Conservation (phyloP, 2,888 invertebrate genomes). For the Cetonia aurata region DNA sequence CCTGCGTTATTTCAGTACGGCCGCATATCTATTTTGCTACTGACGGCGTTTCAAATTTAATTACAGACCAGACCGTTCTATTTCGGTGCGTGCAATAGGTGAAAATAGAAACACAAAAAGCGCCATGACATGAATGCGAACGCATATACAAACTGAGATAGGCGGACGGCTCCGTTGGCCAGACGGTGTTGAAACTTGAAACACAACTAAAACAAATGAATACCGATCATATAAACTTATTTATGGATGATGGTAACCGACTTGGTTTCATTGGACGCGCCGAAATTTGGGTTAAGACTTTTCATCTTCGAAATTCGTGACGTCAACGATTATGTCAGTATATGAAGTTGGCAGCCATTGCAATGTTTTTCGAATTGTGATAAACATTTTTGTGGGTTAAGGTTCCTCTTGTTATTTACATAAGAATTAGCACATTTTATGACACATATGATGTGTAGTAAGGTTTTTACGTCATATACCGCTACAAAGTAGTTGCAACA, state of each 20-base stretch:
- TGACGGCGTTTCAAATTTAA: slow-evolving; percentile 35
- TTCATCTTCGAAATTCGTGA: slow-evolving; percentile 1
- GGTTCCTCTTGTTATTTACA: not conserved
- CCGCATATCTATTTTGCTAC: slow-evolving; percentile 30
- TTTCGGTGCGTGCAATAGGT: slow-evolving; percentile 44
- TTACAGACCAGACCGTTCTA: slow-evolving; percentile 38
- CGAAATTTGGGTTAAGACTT: slow-evolving; percentile 11
- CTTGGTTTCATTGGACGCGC: slow-evolving; percentile 3
- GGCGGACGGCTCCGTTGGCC: slow-evolving; percentile 14
- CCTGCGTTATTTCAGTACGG: slow-evolving; percentile 27
- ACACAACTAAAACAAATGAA: slow-evolving; percentile 36
- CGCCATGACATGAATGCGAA: slow-evolving; percentile 40
- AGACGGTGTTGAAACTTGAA: slow-evolving; percentile 27
- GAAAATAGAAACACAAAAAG: slow-evolving; percentile 50
- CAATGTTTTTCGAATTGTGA: slow-evolving; percentile 6
- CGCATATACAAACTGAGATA: slow-evolving; percentile 36
- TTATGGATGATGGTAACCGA: slow-evolving; percentile 28
- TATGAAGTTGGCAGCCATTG: not conserved
- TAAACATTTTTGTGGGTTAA: slow-evolving; percentile 24
- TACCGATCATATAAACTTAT: slow-evolving; percentile 36
- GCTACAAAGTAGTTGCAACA: no score
- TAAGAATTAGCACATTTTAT: no score
- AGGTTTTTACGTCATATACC: no score
- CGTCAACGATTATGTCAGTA: not conserved
- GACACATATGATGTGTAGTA: no score